Evolutionary conservation across 2,888 invertebrate species (phyloP).

Genomic region (Chorisops tibialis): DNA sequence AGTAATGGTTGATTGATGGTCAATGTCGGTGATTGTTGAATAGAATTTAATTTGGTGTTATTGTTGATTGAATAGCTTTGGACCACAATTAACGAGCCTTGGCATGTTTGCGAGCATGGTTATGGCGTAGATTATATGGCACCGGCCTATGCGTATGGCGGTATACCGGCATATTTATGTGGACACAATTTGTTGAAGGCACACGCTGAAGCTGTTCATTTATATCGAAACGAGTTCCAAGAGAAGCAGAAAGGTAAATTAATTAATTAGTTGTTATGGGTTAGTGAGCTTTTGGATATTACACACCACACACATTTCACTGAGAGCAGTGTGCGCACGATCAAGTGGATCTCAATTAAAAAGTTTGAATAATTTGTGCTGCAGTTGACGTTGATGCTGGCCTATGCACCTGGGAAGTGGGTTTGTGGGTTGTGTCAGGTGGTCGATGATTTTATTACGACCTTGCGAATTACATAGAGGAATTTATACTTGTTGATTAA

Average conservation of each 20-base stretch:
- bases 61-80: conserved; percentile 52
- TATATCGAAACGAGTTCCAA: conserved; percentile 61
- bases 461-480: too few relatives aligned
- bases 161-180: conserved; percentile 65
- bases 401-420: too few relatives aligned
- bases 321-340: too few relatives aligned
- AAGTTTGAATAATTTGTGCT: too few relatives aligned
- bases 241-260: conserved; percentile 55
- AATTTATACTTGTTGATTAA: too few relatives aligned
- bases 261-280: background rate
- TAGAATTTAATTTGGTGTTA: conserved; percentile 25
- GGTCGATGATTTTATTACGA: too few relatives aligned
- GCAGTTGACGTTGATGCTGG: too few relatives aligned
- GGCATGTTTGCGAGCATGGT: conserved; percentile 52
- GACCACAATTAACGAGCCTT: conserved; percentile 77
- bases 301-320: too few relatives aligned
- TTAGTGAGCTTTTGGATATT: too few relatives aligned
- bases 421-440: too few relatives aligned
- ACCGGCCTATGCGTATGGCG: conserved; percentile 59
- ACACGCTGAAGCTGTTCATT: conserved; percentile 67
- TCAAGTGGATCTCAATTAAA: too few relatives aligned
- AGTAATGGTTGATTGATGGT: background rate
- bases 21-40: background rate
- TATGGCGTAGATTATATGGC: conserved; percentile 60
- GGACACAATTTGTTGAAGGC: conserved; percentile 70